Evolutionary conservation across 2,888 invertebrate genomes (phyloP).

Genomic region (Archaeoteleia sp.): DNA sequence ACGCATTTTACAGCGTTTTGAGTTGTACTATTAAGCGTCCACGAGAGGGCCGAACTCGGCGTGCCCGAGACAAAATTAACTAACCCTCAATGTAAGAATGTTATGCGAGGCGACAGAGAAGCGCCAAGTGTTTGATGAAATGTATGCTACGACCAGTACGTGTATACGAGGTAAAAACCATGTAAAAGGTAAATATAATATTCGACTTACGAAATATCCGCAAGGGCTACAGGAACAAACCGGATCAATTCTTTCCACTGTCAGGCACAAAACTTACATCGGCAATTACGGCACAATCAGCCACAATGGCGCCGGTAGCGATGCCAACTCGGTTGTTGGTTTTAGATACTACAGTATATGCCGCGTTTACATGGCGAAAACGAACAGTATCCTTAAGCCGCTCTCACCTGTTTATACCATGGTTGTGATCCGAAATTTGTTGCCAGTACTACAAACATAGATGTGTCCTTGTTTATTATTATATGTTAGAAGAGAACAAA

Average conservation of each 20-base stretch:
- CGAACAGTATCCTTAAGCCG: too few relatives aligned
- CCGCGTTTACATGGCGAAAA: too few relatives aligned
- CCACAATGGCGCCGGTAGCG: conserved; percentile 41
- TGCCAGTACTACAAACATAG: too few relatives aligned
- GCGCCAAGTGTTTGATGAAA: not conserved
- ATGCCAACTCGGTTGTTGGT: too few relatives aligned
- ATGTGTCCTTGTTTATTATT: too few relatives aligned
- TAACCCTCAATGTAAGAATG: conserved; percentile 1
- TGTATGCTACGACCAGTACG: too few relatives aligned
- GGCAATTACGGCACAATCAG: conserved; percentile 44
- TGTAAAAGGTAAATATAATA: too few relatives aligned
- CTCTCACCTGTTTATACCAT: too few relatives aligned
- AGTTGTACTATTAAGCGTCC: not conserved
- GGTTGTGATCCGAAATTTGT: too few relatives aligned
- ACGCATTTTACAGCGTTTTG: not conserved
- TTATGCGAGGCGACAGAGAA: not conserved
- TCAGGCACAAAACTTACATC: conserved; percentile 46
- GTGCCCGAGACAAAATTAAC: conserved; percentile 3
- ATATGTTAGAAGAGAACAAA: too few relatives aligned
- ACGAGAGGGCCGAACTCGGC: conserved; percentile 2
- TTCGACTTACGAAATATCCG: conserved; percentile 37
- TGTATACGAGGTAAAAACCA: too few relatives aligned
- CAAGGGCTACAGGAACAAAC: conserved; percentile 6
- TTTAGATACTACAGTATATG: too few relatives aligned
- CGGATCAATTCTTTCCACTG: conserved; percentile 42